A percentile compares a stretch with the other conserved stretches of the same genome.
Conservation (phyloP, 2,113 vertebrate species). For the Atractosteus spatula region DNA sequence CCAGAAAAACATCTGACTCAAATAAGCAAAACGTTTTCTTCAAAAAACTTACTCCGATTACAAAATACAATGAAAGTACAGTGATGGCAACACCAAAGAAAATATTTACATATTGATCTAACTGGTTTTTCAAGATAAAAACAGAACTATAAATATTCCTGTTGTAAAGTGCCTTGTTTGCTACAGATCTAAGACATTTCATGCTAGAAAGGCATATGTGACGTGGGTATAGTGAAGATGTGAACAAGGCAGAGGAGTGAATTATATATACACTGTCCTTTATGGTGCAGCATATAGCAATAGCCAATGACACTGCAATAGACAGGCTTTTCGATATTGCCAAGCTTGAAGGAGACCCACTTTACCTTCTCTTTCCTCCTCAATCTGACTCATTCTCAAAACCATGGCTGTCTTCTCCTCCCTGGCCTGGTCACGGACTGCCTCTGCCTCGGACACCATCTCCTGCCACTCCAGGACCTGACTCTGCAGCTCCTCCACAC, state of each 20-base stretch:
- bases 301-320: no score
- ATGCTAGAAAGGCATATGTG: no score
- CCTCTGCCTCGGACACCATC: conserved; percentile 68
- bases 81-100: not conserved
- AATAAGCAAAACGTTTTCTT: not conserved
- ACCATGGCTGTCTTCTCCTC: conserved; percentile 76
- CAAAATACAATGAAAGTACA: not conserved
- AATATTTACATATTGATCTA: not conserved
- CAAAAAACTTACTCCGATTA: not conserved
- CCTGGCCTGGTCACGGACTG: conserved; percentile 58
- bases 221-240: no score
- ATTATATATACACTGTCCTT: not conserved
- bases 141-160: not conserved
- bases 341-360: not conserved
- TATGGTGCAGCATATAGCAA: not conserved
- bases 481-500: conserved; percentile 77
- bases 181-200: not conserved
- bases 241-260: not conserved
- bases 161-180: not conserved
- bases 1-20: no score
- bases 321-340: conserved; percentile 9
- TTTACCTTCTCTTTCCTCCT: conserved; percentile 91
- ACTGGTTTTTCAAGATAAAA: no score
- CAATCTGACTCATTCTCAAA: conserved; percentile 80
- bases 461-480: conserved; percentile 87